Evolutionary conservation across 2,113 vertebrate species (phyloP).

Genomic region (Otis tarda): DNA sequence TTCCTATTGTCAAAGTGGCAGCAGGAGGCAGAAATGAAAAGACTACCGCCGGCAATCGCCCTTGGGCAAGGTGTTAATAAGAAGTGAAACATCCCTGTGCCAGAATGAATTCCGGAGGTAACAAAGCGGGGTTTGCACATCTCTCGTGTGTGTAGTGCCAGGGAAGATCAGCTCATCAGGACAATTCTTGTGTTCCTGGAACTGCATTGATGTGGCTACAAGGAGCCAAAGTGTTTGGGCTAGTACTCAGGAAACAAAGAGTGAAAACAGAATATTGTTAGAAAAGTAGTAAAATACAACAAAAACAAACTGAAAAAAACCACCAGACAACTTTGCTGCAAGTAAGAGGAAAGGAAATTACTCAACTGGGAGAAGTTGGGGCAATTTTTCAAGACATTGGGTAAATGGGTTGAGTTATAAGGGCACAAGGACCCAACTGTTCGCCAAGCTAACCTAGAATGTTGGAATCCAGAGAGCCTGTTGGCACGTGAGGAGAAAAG

Average conservation of each 20-base stretch:
- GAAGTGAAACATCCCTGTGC: background rate
- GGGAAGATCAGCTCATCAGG: background rate
- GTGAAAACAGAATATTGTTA: background rate
- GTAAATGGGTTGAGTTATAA: background rate
- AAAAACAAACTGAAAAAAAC: background rate
- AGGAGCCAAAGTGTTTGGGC: background rate
- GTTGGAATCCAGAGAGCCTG: background rate
- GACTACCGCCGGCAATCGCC: conserved; percentile 32
- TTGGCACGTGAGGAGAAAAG: background rate
- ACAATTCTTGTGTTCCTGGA: background rate
- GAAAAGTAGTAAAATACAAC: background rate
- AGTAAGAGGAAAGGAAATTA: background rate
- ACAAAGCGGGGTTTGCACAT: background rate
- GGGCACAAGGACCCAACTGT: background rate
- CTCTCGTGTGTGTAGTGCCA: background rate
- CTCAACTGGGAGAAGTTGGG: background rate
- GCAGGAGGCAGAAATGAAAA: conserved; percentile 55
- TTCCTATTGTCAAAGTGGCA: conserved; percentile 58
- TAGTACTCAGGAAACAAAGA: background rate
- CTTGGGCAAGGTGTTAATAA: conserved; percentile 49
- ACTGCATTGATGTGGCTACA: too few species aligned
- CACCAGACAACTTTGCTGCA: background rate
- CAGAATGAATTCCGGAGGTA: conserved; percentile 1
- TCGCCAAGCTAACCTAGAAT: background rate
- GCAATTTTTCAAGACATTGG: background rate